Evolutionary conservation across 1,140 invertebrate genomes (phyloP).

Genomic region (Musca vetustissima): DNA sequence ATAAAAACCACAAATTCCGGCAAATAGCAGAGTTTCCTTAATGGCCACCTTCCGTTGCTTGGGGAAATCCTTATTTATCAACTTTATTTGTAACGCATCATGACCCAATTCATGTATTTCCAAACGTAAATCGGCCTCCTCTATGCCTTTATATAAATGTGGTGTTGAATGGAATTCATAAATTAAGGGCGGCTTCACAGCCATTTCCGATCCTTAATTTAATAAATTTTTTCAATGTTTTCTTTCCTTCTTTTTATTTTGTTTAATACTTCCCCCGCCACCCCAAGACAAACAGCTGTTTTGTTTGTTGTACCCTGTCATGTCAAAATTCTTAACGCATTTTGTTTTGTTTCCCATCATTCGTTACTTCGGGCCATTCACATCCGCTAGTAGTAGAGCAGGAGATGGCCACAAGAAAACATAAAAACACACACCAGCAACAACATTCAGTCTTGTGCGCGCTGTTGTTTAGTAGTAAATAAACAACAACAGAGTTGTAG

Average conservation of each 20-base stretch:
- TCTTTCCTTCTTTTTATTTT: no score
- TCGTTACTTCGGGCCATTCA: no score
- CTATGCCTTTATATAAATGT: constrained; percentile 10
- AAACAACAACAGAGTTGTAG: neutral
- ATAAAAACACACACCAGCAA: no score
- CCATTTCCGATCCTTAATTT: neutral
- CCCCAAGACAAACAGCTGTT: no score
- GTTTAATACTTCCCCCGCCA: no score
- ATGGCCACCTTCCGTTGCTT: neutral
- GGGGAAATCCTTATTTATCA: constrained; percentile 16
- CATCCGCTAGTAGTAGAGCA: no score
- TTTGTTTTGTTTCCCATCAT: no score
- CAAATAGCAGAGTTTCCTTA: constrained; percentile 3
- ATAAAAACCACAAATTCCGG: constrained; percentile 4
- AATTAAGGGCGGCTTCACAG: neutral
- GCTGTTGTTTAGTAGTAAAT: constrained; percentile 2
- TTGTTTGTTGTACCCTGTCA: no score
- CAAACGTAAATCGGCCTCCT: constrained; percentile 14
- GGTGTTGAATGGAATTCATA: neutral
- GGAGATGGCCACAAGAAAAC: no score
- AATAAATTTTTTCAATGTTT: no score
- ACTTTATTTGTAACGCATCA: constrained; percentile 21
- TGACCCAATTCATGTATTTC: constrained; percentile 19
- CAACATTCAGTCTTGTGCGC: constrained; percentile 14
- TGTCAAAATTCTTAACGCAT: no score